Conservation (phyloP, 2,888 invertebrate species). For the Geophilus truncorum region DNA sequence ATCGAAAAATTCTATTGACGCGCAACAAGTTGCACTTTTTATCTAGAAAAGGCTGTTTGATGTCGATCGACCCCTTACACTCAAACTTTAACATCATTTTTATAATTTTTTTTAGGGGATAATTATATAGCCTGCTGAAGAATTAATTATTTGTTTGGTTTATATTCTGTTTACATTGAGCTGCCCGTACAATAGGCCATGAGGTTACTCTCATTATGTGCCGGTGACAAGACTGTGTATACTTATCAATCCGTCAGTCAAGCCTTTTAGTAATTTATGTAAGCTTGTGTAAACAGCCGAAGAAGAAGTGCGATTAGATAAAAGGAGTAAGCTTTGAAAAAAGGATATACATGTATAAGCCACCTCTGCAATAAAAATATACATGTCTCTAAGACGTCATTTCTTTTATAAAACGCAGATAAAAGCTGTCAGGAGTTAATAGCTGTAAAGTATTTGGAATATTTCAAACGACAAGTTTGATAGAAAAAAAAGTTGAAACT, state of each 20-base stretch:
- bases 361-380: slow-evolving; percentile 5
- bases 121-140: slow-evolving; percentile 6
- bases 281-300: slow-evolving; percentile 17
- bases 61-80: not conserved
- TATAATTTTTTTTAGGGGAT: not conserved
- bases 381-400: not conserved
- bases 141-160: slow-evolving; percentile 18
- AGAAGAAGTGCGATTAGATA: slow-evolving; percentile 10
- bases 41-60: not conserved
- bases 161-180: not conserved
- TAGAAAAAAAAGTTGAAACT: not conserved
- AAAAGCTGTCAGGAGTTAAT: slow-evolving; percentile 7
- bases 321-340: not conserved
- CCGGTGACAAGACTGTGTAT: slow-evolving; percentile 21
- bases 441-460: not conserved
- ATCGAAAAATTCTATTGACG: not conserved
- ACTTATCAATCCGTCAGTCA: slow-evolving; percentile 21
- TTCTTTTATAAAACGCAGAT: not conserved
- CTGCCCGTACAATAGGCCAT: not conserved
- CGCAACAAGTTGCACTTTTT: not conserved
- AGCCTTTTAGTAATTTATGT: slow-evolving; percentile 17
- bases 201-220: slow-evolving; percentile 24
- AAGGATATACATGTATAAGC: not conserved
- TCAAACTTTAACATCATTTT: not conserved
- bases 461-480: not conserved